Evolutionary conservation across 2,797 vertebrate genomes (phyloP), one percentile per base, ranked within the genome.

Genomic region (Lateolabrax maculatus): DNA sequence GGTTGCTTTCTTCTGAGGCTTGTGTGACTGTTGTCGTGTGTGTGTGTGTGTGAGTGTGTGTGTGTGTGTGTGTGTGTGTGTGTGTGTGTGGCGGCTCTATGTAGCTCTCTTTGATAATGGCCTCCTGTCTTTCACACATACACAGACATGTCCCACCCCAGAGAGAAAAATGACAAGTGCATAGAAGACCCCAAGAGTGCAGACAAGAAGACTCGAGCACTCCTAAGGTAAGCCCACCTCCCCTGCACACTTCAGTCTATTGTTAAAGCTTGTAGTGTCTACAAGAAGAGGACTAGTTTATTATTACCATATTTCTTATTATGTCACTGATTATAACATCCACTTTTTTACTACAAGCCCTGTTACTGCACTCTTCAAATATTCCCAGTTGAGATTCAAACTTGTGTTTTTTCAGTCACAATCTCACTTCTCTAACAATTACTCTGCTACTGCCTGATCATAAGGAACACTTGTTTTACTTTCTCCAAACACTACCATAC

Each of bases 151-250:
- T 96, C 97, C 92, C 95, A 95, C 93, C 90, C 95, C 63, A 96
- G 95, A 90, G 96, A 97, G 72, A 96, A 96, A 93, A 95, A 94
- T 53, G 98, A 99, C 94, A 99, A 97, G 94, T 95, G 94, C 61
- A 89, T 95, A 0, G 97, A 99, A 93, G 98, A 99, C 89, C 93
- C 94, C 79, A 97, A 97, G 89, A 96, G 90, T 92, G 95, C 95
- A 80, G 98, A 99, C 83, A 99, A 98, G 94, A 98, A 97, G 92
- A 96, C 96, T 87, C 94, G 96, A 34, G 95, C 96, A 16, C 96
- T 96, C 44, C 93, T 98, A 87, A 97, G 97, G 98, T 99, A 95
- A 83, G 60, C 18, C 55, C 25, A 48, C 7, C 44, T 71, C 64
- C 25, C 41, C 16, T 27, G 12, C 25, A 41, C 49, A 52, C 36